Evolutionary conservation across 2,797 vertebrate genomes (phyloP).

Genomic region (Darevskia mixta): DNA sequence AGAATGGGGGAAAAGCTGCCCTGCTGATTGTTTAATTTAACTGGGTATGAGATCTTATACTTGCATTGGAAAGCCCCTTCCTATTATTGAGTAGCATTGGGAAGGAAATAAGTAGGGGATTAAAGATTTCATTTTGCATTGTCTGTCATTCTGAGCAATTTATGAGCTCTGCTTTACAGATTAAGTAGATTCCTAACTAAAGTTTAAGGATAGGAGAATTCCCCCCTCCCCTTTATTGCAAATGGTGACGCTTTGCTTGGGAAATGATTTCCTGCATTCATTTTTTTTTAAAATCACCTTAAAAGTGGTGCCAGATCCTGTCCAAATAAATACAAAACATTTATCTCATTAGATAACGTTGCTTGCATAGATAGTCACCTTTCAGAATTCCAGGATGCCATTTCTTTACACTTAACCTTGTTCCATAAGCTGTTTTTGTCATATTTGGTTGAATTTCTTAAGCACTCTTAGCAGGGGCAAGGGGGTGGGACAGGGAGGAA

Average conservation of each 20-base stretch:
- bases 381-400: not conserved
- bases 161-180: not conserved
- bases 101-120: constrained; percentile 21
- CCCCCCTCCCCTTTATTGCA: not conserved
- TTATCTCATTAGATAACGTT: not conserved
- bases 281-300: not conserved
- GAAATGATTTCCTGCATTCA: not conserved
- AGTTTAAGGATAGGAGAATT: not conserved
- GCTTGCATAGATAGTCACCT: constrained; percentile 42
- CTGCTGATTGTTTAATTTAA: constrained; percentile 55
- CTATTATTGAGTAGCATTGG: constrained; percentile 21
- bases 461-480: not conserved
- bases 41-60: constrained; percentile 13
- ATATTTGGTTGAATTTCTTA: constrained; percentile 23
- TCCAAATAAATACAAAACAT: constrained; percentile 44
- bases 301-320: constrained; percentile 33
- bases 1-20: constrained; percentile 20
- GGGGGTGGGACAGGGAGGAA: not conserved
- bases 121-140: constrained; percentile 30
- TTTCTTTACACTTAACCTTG: constrained; percentile 45
- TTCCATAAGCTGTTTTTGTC: constrained; percentile 24
- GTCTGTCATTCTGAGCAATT: constrained; percentile 38
- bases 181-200: not conserved
- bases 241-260: not conserved
- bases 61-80: constrained; percentile 30